Evolutionary conservation across 2,797 vertebrate species (phyloP).

Genomic region (Rhynchonycteris naso): DNA sequence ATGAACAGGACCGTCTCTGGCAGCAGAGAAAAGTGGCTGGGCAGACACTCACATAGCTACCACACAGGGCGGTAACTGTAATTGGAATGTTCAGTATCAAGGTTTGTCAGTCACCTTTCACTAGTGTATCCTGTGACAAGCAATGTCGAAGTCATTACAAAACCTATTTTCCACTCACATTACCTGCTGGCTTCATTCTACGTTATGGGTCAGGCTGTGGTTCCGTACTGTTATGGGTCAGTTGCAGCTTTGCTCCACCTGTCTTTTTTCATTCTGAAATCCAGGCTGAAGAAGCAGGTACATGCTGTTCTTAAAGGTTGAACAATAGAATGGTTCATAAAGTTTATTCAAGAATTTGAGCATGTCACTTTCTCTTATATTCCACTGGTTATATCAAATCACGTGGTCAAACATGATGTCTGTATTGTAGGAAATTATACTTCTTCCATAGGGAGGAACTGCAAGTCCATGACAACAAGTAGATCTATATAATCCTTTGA

Average conservation of each 20-base stretch:
- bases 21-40: not conserved
- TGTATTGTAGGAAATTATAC: not conserved
- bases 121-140: not conserved
- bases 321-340: not conserved
- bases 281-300: not conserved
- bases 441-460: not conserved
- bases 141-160: not conserved
- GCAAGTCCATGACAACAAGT: not conserved
- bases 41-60: not conserved
- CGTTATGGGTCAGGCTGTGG: not conserved
- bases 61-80: not conserved
- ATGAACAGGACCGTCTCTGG: not conserved
- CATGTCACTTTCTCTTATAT: not conserved
- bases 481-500: not conserved
- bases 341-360: not conserved
- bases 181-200: not conserved
- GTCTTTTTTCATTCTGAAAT: not conserved
- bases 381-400: not conserved
- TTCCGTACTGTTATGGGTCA: not conserved
- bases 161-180: not conserved
- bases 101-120: not conserved
- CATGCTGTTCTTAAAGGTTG: not conserved
- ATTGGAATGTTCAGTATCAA: not conserved
- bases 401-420: not conserved
- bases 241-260: not conserved